A percentile compares a stretch with the other conserved stretches of the same genome.
phyloP scores from a whole-genome alignment of 2,888 invertebrate genomes.

The Acanthoscelides obtectus region DNA sequence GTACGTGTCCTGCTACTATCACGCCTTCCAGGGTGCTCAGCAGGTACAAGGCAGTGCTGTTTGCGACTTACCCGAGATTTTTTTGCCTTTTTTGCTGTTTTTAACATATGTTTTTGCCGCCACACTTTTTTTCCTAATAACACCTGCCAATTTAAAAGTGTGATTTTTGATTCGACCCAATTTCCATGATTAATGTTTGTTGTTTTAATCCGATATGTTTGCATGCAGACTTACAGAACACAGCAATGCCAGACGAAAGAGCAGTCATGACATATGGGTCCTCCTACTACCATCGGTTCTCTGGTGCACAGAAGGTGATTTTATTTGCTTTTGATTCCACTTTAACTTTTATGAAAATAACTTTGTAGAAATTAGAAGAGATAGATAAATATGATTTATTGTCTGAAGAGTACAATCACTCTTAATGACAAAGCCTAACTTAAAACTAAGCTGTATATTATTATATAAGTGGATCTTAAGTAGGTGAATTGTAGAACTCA shows the following conservation, averaged over 20 bases:
- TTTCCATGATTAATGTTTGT: constrained; percentile 34
- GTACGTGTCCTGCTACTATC: constrained; percentile 99
- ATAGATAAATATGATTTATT: too few relatives aligned
- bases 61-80: constrained; percentile 10
- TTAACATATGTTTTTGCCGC: constrained; percentile 9
- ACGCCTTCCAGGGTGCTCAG: constrained; percentile 99
- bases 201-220: constrained; percentile 27
- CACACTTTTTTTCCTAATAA: constrained; percentile 1
- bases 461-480: too few relatives aligned
- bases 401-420: too few relatives aligned
- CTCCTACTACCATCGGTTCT: constrained; percentile 99
- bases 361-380: neutral
- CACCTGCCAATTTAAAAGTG: neutral
- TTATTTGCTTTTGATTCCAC: constrained; percentile 1
- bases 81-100: constrained; percentile 19
- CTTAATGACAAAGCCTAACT: too few relatives aligned
- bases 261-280: constrained; percentile 99
- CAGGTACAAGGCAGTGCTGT: constrained; percentile 65
- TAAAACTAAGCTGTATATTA: too few relatives aligned
- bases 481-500: too few relatives aligned
- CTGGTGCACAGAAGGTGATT: constrained; percentile 98
- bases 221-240: constrained; percentile 90
- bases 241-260: constrained; percentile 98
- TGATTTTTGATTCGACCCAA: constrained; percentile 17
- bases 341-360: neutral